Percentiles rank a stretch among this genome's conserved stretches.
phyloP scores from a whole-genome alignment of 2,113 vertebrate genomes.

The Cervus canadensis region DNA sequence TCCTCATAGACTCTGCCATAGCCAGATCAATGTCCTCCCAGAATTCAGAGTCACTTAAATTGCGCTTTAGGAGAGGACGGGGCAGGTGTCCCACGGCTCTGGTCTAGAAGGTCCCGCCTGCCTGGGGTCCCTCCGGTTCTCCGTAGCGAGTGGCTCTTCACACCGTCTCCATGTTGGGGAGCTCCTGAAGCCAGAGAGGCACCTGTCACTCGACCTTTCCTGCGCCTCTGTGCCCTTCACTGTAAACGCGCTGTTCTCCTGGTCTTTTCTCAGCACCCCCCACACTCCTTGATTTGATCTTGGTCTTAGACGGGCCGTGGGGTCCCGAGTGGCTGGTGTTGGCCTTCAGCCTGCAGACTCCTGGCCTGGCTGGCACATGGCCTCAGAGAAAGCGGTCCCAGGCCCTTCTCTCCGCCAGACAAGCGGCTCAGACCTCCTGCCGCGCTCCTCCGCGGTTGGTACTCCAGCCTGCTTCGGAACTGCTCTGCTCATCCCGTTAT shows the following conservation, averaged over 20 bases:
- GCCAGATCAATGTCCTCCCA: no score
- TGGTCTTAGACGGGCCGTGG: fast-evolving
- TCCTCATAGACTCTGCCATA: background rate
- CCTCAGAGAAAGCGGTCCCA: fast-evolving
- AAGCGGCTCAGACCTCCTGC: fast-evolving
- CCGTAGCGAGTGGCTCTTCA: fast-evolving
- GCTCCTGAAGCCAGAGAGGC: background rate
- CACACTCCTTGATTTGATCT: fast-evolving
- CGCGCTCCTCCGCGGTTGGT: fast-evolving
- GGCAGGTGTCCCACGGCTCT: fast-evolving
- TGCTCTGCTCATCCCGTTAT: fast-evolving
- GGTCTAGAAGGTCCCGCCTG: background rate
- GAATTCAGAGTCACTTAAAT: background rate
- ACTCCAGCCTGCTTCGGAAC: fast-evolving
- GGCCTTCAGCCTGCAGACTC: fast-evolving
- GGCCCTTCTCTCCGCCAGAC: fast-evolving
- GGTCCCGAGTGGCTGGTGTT: fast-evolving
- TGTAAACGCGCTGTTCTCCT: fast-evolving
- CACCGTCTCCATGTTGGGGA: fast-evolving
- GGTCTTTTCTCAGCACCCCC: fast-evolving
- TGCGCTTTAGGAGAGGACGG: background rate
- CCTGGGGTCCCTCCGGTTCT: fast-evolving
- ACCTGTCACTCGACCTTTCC: fast-evolving
- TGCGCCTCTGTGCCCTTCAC: fast-evolving
- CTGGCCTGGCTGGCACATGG: background rate